phyloP scores from a whole-genome alignment of 2,888 invertebrate species.

The Nomada fucata region DNA sequence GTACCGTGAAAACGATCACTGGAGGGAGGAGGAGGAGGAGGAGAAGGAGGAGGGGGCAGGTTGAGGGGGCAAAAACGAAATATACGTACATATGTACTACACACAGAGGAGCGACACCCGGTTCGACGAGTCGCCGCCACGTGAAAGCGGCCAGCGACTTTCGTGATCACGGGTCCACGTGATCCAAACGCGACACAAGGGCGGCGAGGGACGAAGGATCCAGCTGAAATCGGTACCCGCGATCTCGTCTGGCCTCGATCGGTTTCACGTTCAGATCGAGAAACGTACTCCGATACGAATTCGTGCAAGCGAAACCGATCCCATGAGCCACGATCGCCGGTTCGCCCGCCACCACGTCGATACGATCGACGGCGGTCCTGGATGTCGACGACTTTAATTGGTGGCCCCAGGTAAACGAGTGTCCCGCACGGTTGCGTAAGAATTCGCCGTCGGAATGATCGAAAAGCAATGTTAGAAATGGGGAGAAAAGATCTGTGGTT shows the following conservation, averaged over 20 bases:
- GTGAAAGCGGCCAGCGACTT: conserved; percentile 76
- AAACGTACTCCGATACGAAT: conserved; percentile 46
- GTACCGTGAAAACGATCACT: conserved; percentile 1
- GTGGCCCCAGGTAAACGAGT: conserved; percentile 22
- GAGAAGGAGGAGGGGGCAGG: too few species aligned
- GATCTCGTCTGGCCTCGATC: conserved; percentile 70
- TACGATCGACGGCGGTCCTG: conserved; percentile 43
- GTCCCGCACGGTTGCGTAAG: conserved; percentile 12
- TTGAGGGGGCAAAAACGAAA: background rate
- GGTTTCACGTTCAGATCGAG: conserved; percentile 58
- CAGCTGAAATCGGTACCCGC: conserved; percentile 57
- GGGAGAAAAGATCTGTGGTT: background rate
- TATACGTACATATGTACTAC: too few species aligned
- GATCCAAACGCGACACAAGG: conserved; percentile 62
- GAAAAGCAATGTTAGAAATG: background rate
- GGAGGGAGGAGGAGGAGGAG: background rate
- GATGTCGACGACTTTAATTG: conserved; percentile 49
- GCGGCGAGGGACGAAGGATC: conserved; percentile 67
- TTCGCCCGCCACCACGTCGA: conserved; percentile 6
- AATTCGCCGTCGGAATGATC: background rate
- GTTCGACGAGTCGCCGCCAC: conserved; percentile 71
- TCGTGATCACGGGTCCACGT: conserved; percentile 70
- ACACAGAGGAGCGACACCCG: conserved; percentile 52
- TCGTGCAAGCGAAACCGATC: conserved; percentile 35
- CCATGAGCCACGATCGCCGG: conserved; percentile 21